Base-by-base conservation (phyloP, 1,140 invertebrate species). In the Pseudomyrmex pallidus region DNA sequence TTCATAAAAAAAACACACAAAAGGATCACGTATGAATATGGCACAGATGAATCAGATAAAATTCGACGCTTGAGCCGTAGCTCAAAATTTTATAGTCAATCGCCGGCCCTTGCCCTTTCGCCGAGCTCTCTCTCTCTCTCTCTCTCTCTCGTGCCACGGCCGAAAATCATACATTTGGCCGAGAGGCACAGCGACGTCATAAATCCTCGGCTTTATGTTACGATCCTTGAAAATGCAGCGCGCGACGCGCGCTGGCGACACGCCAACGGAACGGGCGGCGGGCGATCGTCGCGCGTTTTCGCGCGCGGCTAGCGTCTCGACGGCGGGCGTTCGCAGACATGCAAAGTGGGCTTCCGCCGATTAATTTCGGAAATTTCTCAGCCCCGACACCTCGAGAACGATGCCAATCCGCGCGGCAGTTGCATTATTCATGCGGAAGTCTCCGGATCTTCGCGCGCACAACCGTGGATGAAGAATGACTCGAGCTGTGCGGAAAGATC, bases 201-300 rank as follows among this genome's bases (percentile, higher is more conserved):
- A 90, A 90, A 90, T 90, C 90, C 82, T 85, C 68, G 70, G 85
- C 77, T 89, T 90, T 89, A 88, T 89, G 84, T 90, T 89, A 90
- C 82, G 72, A 85, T 90, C 68, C 64, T 35, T 85, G 87, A 87
- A 90, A 90, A 90, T 90, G 85, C 83, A 64, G 83, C 62, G 85
- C 62, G 76, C 86, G 66, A 84, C 50, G 74, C 50, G 74, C 35
- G 68, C 63, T 89, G 89, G 90, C 90, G 77, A 74, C 62, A 63
- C 59, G 87, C 87, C 87, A 82, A 61, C 66, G 66, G 59, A 68
- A 62, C 72, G 54, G 48, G 22, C 46, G 22, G n/a, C 46, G 22
- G n/a, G 48, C 13, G 13, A 35, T 35, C 35, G 35, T 35, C 35
- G 35, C 35, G 48, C 62, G 57, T 67, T 56, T 68, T 57, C 54